phyloP scores from a whole-genome alignment of 92 coral and sea anemone genomes.

The Epizoanthus rinbou region DNA sequence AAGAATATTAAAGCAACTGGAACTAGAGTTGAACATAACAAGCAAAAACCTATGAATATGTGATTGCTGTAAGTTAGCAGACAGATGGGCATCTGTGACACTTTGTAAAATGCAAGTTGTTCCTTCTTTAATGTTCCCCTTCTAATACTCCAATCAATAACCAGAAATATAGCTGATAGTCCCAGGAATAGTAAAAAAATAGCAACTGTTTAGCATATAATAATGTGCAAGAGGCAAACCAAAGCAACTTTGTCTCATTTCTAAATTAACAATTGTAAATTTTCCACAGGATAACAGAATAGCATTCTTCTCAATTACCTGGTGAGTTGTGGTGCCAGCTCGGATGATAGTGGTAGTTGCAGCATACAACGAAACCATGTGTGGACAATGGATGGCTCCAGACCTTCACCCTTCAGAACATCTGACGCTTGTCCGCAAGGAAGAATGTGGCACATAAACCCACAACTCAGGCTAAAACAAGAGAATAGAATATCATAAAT shows the following conservation, averaged over 20 bases:
- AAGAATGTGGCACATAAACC: slow-evolving; percentile 76
- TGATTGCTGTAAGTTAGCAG: too few species aligned
- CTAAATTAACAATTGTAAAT: not conserved
- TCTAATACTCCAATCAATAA: too few species aligned
- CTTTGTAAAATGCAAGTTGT: too few species aligned
- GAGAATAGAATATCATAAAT: not conserved
- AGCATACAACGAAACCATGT: slow-evolving; percentile 93
- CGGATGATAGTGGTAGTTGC: slow-evolving; percentile 77
- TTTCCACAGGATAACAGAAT: not conserved
- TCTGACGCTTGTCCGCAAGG: slow-evolving; percentile 70
- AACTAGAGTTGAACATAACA: too few species aligned
- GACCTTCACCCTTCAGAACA: slow-evolving; percentile 56
- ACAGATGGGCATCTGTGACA: too few species aligned
- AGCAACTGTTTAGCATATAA: not conserved
- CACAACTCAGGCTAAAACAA: slow-evolving; percentile 76
- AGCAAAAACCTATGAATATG: too few species aligned
- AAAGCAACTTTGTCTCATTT: not conserved
- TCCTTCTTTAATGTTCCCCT: too few species aligned
- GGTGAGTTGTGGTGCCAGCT: slow-evolving; percentile 64
- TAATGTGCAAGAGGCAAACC: not conserved
- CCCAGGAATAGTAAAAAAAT: not conserved
- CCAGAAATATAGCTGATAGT: too few species aligned
- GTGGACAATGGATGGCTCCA: slow-evolving; percentile 78
- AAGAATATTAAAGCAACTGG: too few species aligned
- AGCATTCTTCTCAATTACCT: slow-evolving; percentile 43